Percentiles rank a stretch among this genome's conserved stretches.
phyloP scores from a whole-genome alignment of 37 sponge, comb jelly and placozoan genomes.

The Dysidea cf. avara region DNA sequence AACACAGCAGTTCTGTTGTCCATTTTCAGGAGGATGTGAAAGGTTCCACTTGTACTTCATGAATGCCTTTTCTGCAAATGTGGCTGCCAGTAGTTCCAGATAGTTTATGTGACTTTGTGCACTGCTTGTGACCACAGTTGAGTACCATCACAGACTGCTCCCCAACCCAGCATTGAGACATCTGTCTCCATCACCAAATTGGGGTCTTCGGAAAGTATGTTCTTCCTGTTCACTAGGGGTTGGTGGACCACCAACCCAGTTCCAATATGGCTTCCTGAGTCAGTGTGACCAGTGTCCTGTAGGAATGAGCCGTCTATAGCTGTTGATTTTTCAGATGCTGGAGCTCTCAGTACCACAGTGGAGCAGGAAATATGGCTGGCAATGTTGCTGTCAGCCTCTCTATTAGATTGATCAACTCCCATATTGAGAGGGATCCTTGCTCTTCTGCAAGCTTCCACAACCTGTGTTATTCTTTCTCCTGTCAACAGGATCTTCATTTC shows the following conservation, averaged over 20 bases:
- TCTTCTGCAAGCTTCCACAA: conserved; percentile 3
- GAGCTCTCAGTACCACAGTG: conserved; percentile 26
- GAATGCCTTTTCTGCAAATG: too few relatives aligned
- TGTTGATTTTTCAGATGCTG: conserved; percentile 13
- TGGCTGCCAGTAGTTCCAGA: conserved; percentile 30
- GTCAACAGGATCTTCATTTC: conserved; percentile 5
- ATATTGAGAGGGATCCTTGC: neutral
- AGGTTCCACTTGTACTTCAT: too few relatives aligned
- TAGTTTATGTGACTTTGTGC: conserved; percentile 28
- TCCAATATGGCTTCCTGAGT: conserved; percentile 3
- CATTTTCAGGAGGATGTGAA: conserved; percentile 23
- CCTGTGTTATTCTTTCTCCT: neutral
- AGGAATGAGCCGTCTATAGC: neutral
- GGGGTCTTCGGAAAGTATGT: neutral
- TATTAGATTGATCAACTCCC: conserved; percentile 18
- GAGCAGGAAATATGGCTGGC: conserved; percentile 32
- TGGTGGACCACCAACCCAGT: conserved; percentile 19
- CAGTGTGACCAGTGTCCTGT: conserved; percentile 7
- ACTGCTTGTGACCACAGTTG: conserved; percentile 37
- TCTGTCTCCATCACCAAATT: too few relatives aligned
- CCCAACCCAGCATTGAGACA: too few relatives aligned
- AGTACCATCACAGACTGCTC: conserved; percentile 16
- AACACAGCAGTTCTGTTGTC: too few relatives aligned
- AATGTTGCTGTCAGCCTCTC: conserved; percentile 15
- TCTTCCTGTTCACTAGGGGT: conserved; percentile 8